phyloP scores from a whole-genome alignment of 2,797 vertebrate genomes.

The Acipenser ruthenus region DNA sequence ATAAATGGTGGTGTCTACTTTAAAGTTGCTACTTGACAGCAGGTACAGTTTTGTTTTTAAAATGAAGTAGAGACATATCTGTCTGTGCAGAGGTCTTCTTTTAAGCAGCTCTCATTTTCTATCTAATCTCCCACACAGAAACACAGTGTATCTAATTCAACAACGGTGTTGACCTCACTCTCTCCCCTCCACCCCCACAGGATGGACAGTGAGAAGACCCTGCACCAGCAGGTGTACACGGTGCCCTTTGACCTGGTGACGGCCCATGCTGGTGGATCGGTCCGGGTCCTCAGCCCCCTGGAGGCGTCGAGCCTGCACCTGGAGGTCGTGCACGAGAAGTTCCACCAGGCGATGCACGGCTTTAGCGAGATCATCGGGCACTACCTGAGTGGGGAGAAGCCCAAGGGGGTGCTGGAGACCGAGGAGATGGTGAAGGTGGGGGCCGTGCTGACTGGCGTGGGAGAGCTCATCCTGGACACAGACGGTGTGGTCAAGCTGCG shows the following conservation, averaged over 20 bases:
- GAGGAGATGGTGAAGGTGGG: conserved; percentile 82
- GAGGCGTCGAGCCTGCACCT: conserved; percentile 58
- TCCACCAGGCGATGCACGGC: conserved; percentile 63
- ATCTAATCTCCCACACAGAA: not conserved
- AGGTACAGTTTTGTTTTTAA: too few relatives aligned
- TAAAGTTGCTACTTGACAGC: too few relatives aligned
- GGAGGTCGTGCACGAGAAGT: conserved; percentile 71
- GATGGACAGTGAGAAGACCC: conserved; percentile 65
- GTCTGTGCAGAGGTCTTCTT: too few relatives aligned
- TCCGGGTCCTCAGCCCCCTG: conserved; percentile 66
- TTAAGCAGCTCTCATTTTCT: not conserved
- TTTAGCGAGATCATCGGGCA: conserved; percentile 68
- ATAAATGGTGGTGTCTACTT: too few relatives aligned
- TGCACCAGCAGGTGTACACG: conserved; percentile 60
- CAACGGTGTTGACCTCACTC: too few relatives aligned
- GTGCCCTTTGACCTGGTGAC: conserved; percentile 66
- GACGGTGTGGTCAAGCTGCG: conserved; percentile 64
- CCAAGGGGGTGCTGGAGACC: conserved; percentile 77
- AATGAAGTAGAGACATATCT: too few relatives aligned
- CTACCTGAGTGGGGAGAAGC: conserved; percentile 77
- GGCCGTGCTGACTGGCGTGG: conserved; percentile 65
- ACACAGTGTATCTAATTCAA: not conserved
- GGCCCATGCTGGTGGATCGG: conserved; percentile 24
- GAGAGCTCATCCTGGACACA: conserved; percentile 63
- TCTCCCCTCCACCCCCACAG: conserved; percentile 36